A percentile compares a stretch with the other conserved stretches of the same genome.
Evolutionary conservation across 2,113 vertebrate genomes (phyloP).

Genomic region (Aptenodytes patagonicus): DNA sequence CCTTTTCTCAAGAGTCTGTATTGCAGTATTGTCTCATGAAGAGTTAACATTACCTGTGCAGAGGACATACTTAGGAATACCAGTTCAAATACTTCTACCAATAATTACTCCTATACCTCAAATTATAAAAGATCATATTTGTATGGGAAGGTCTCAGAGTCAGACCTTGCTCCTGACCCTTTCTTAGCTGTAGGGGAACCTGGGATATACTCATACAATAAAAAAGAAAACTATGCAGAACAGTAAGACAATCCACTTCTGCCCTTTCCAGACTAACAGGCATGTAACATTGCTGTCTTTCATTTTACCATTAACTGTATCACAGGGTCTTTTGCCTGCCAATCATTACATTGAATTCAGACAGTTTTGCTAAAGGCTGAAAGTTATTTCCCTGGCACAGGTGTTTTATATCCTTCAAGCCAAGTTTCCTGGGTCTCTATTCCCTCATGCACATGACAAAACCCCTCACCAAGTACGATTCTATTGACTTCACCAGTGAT

Average conservation of each 20-base stretch:
- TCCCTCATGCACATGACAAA: neutral
- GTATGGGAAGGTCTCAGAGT: neutral
- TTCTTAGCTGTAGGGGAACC: neutral
- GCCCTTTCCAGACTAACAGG: neutral
- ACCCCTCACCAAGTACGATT: rapidly evolving
- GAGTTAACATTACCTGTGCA: neutral
- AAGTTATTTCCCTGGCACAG: neutral
- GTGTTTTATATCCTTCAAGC: neutral
- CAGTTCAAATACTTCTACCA: neutral
- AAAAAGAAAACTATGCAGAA: neutral
- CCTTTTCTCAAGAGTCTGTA: neutral
- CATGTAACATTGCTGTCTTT: neutral
- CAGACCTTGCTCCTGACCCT: neutral
- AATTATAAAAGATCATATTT: neutral
- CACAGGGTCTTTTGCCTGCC: neutral
- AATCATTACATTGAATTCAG: neutral
- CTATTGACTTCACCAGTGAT: neutral
- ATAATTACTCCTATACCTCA: neutral
- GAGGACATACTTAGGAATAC: neutral
- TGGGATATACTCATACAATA: neutral
- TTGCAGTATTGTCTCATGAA: neutral
- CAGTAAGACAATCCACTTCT: neutral
- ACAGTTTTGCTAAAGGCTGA: neutral
- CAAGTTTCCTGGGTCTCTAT: neutral
- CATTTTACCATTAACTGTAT: neutral